Conservation (phyloP, 2,888 invertebrate genomes). For the Allolobophora icterica region DNA sequence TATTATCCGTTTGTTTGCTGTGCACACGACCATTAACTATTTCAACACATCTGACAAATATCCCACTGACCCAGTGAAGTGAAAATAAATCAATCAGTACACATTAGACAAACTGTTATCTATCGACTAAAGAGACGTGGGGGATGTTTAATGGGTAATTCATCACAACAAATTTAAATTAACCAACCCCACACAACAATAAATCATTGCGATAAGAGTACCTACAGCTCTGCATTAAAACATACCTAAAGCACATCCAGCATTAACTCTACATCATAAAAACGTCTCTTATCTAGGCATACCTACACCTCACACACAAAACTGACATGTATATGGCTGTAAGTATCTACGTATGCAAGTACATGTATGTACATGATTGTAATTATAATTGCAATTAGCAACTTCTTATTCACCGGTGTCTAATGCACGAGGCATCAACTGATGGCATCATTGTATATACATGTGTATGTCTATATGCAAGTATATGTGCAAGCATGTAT, state of each 20-base stretch:
- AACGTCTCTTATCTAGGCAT: background rate
- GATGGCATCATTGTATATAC: too few relatives aligned
- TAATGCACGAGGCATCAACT: too few relatives aligned
- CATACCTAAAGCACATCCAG: background rate
- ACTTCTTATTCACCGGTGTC: too few relatives aligned
- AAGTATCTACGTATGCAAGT: background rate
- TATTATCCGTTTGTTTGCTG: background rate
- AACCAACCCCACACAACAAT: background rate
- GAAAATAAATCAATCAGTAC: background rate
- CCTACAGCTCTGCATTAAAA: background rate
- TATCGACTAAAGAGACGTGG: background rate
- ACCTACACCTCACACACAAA: too few relatives aligned
- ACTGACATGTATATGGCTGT: background rate
- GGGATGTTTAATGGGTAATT: background rate
- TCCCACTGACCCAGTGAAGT: background rate
- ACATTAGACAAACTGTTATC: background rate
- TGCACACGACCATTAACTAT: background rate
- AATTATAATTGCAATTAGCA: too few relatives aligned
- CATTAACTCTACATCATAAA: slow-evolving; percentile 1
- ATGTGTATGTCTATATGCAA: background rate
- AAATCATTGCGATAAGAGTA: background rate
- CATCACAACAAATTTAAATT: background rate
- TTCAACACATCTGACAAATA: slow-evolving; percentile 8
- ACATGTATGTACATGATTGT: background rate
- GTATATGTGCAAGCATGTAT: background rate